Evolutionary conservation across 2,888 invertebrate species (phyloP).

Genomic region (Tenthredo mesomela): DNA sequence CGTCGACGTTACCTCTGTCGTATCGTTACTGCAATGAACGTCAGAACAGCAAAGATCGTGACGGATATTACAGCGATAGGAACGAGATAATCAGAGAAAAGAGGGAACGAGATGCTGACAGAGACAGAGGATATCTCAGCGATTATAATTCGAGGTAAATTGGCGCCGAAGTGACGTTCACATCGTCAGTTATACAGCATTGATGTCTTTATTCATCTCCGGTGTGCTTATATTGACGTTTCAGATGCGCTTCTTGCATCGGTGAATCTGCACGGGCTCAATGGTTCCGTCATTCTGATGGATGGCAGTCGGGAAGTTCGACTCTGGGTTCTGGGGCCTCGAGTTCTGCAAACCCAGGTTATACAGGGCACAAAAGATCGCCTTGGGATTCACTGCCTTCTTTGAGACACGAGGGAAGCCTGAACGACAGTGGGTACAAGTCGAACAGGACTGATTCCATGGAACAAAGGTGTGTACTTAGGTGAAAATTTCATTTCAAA

Average conservation of each 20-base stretch:
- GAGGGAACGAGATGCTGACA: slow-evolving; percentile 83
- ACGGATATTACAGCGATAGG: slow-evolving; percentile 94
- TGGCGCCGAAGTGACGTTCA: not conserved
- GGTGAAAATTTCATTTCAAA: not conserved
- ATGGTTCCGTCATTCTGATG: slow-evolving; percentile 94
- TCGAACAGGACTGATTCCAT: slow-evolving; percentile 92
- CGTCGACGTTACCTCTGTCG: slow-evolving; percentile 90
- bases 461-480: slow-evolving; percentile 86
- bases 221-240: slow-evolving; percentile 57
- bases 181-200: not conserved
- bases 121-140: slow-evolving; percentile 88
- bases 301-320: slow-evolving; percentile 90
- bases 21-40: slow-evolving; percentile 84
- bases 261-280: slow-evolving; percentile 94
- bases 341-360: slow-evolving; percentile 73
- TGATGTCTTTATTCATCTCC: not conserved
- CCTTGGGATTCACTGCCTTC: slow-evolving; percentile 95
- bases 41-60: slow-evolving; percentile 84
- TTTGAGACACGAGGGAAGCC: slow-evolving; percentile 90
- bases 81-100: slow-evolving; percentile 89
- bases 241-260: slow-evolving; percentile 90
- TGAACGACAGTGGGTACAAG: slow-evolving; percentile 93
- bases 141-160: slow-evolving; percentile 88
- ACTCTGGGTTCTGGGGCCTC: slow-evolving; percentile 83
- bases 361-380: slow-evolving; percentile 84